Evolutionary conservation across 2,797 vertebrate species (phyloP).

Genomic region (Oreonectes daqikongensis): DNA sequence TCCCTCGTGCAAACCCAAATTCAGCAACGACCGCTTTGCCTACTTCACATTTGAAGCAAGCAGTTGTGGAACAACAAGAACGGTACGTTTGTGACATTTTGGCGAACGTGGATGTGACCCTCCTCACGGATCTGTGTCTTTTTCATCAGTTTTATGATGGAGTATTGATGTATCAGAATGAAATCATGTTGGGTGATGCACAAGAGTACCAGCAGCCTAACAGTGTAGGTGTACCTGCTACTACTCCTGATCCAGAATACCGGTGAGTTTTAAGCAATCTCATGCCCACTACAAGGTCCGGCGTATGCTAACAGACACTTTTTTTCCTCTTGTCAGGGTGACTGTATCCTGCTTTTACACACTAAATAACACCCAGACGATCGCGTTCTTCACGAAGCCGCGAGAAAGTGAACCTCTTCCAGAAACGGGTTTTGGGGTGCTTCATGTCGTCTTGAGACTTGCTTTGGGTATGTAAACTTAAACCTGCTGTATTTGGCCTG

Average conservation of each 20-base stretch:
- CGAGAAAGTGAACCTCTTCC: slow-evolving; percentile 56
- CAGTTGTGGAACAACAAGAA: slow-evolving; percentile 77
- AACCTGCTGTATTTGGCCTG: too few relatives aligned
- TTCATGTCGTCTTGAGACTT: slow-evolving; percentile 70
- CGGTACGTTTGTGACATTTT: slow-evolving; percentile 45
- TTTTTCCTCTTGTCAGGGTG: slow-evolving; percentile 62
- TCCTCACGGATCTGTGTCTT: neutral
- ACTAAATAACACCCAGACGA: slow-evolving; percentile 60
- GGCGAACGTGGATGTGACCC: neutral
- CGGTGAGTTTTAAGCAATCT: slow-evolving; percentile 57
- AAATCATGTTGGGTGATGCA: slow-evolving; percentile 60
- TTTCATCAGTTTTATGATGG: slow-evolving; percentile 70
- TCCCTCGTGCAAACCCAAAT: slow-evolving; percentile 71
- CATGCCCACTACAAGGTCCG: neutral
- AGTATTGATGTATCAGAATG: slow-evolving; percentile 77
- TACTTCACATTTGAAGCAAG: slow-evolving; percentile 68
- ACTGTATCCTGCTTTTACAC: slow-evolving; percentile 72
- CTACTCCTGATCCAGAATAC: slow-evolving; percentile 61
- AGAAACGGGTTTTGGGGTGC: slow-evolving; percentile 67
- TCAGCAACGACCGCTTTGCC: slow-evolving; percentile 68
- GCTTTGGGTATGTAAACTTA: slow-evolving; percentile 65
- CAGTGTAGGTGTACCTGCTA: neutral
- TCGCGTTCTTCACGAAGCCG: slow-evolving; percentile 60
- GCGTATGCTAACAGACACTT: fast-evolving
- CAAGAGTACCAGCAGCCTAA: neutral